Percentiles rank a stretch among this genome's conserved stretches.
Evolutionary conservation across 2,888 invertebrate genomes (phyloP).

Genomic region (Muscina levida): DNA sequence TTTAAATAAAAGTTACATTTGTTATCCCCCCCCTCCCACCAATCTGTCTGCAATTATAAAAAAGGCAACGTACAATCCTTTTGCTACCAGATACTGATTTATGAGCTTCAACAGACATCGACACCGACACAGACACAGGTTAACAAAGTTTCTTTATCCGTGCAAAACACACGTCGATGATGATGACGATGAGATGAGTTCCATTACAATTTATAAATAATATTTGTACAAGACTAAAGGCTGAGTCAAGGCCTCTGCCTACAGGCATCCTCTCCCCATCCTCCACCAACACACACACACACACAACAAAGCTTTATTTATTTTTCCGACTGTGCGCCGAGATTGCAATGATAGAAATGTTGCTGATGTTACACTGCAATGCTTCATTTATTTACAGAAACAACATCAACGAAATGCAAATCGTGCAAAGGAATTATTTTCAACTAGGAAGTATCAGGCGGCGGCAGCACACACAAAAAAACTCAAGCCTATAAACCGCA

Average conservation of each 20-base stretch:
- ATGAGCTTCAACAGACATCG: slow-evolving; percentile 34
- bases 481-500: not conserved
- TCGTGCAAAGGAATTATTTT: slow-evolving; percentile 3
- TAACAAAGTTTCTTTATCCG: not conserved
- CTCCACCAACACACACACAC: too few relatives aligned
- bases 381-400: slow-evolving; percentile 63
- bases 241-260: slow-evolving; percentile 29
- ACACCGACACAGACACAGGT: too few relatives aligned
- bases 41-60: too few relatives aligned
- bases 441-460: not conserved
- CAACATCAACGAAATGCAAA: slow-evolving; percentile 26
- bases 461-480: slow-evolving; percentile 33
- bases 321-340: slow-evolving; percentile 58
- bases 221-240: too few relatives aligned
- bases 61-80: not conserved
- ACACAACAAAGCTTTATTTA: slow-evolving; percentile 56
- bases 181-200: too few relatives aligned
- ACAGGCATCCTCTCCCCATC: too few relatives aligned
- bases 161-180: not conserved
- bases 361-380: slow-evolving; percentile 56
- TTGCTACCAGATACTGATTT: slow-evolving; percentile 48
- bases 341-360: slow-evolving; percentile 63
- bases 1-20: not conserved
- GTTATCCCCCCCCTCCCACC: too few relatives aligned
- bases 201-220: slow-evolving; percentile 30